Conservation (phyloP, 2,797 vertebrate species). For the Microcaecilia unicolor region DNA sequence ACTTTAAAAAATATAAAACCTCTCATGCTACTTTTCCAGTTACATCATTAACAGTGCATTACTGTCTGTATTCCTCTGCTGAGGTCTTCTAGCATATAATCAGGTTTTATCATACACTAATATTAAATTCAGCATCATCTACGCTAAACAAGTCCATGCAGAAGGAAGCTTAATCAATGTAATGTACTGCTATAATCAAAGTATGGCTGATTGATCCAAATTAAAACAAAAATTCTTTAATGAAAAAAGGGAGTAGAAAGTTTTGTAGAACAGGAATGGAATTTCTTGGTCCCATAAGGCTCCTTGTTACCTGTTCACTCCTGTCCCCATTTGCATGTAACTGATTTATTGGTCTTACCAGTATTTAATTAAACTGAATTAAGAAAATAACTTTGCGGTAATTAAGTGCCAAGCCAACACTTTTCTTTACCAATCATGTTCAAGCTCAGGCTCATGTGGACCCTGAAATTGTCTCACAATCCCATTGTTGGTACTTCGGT, state of each 20-base stretch:
- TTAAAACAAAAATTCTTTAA: not conserved
- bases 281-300: constrained; percentile 60
- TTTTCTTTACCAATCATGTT: constrained; percentile 33
- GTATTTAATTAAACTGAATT: constrained; percentile 15
- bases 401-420: constrained; percentile 11
- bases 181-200: constrained; percentile 14
- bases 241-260: constrained; percentile 17
- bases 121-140: constrained; percentile 29
- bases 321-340: constrained; percentile 9
- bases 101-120: constrained; percentile 26
- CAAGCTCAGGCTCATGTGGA: constrained; percentile 49
- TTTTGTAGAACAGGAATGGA: constrained; percentile 40
- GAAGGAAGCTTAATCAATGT: constrained; percentile 29
- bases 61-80: constrained; percentile 33
- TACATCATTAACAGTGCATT: constrained; percentile 45
- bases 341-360: constrained; percentile 21
- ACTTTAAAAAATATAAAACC: constrained; percentile 33
- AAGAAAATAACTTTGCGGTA: constrained; percentile 26
- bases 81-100: constrained; percentile 38
- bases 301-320: not conserved
- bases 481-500: constrained; percentile 49
- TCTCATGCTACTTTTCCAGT: constrained; percentile 51
- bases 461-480: constrained; percentile 35
- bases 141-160: constrained; percentile 30
- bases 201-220: constrained; percentile 13